Conservation (phyloP, 2,797 vertebrate species). For the Pseudochirops corinnae region DNA sequence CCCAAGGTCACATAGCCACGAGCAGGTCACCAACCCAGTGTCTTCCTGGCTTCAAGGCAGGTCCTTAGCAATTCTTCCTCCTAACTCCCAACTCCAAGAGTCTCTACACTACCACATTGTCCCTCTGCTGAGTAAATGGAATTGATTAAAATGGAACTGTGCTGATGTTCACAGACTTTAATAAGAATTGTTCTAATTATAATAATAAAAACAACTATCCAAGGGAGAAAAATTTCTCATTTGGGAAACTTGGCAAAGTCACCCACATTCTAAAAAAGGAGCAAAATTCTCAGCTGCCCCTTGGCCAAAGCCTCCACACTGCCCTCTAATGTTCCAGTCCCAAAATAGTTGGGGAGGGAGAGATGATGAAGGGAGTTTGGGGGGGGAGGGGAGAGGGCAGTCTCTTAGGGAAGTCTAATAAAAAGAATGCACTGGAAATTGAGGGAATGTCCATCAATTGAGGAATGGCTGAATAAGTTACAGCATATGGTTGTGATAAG, state of each 20-base stretch:
- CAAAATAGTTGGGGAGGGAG: constrained; percentile 56
- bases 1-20: background rate
- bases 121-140: constrained; percentile 81
- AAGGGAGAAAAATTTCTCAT: constrained; percentile 72
- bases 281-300: background rate
- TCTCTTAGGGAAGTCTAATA: constrained; percentile 49
- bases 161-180: constrained; percentile 81
- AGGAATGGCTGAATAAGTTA: background rate
- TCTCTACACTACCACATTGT: constrained; percentile 80
- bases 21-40: background rate
- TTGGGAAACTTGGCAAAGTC: constrained; percentile 32
- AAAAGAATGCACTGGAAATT: constrained; percentile 24
- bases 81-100: constrained; percentile 29
- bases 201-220: constrained; percentile 62
- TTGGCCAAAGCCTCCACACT: constrained; percentile 55
- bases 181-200: background rate
- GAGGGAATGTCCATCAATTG: background rate
- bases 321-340: background rate
- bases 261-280: constrained; percentile 54
- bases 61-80: background rate
- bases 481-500: background rate
- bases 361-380: background rate
- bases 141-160: constrained; percentile 81
- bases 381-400: background rate
- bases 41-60: background rate